Evolutionary conservation across 2,888 invertebrate species (phyloP).

Genomic region (Drosophila colorata): DNA sequence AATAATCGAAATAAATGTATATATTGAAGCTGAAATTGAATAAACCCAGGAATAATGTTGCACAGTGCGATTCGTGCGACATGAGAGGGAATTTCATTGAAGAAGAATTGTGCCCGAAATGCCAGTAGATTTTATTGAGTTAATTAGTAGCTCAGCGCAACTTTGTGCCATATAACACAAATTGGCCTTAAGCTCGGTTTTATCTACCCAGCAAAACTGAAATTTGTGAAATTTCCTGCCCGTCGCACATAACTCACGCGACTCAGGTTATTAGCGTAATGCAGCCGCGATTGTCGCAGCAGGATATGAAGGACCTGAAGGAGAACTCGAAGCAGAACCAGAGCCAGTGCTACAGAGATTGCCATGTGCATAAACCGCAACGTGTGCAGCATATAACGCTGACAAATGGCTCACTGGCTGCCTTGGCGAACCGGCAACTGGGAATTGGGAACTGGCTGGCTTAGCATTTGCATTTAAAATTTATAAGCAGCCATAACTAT

Average conservation of each 20-base stretch:
- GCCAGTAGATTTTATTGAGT: conserved; percentile 20
- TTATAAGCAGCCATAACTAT: conserved; percentile 77
- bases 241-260: conserved; percentile 67
- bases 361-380: conserved; percentile 75
- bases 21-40: background rate
- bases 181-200: conserved; percentile 38
- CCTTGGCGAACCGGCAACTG: conserved; percentile 42
- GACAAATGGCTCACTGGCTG: conserved; percentile 67
- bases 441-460: conserved; percentile 45
- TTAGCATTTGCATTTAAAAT: conserved; percentile 78
- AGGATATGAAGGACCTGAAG: conserved; percentile 18
- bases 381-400: conserved; percentile 77
- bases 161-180: conserved; percentile 17
- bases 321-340: conserved; percentile 13
- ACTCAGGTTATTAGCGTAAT: conserved; percentile 78
- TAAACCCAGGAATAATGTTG: background rate
- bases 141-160: conserved; percentile 50
- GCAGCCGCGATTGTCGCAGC: conserved; percentile 73
- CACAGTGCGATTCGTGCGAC: background rate
- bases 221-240: conserved; percentile 40
- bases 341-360: conserved; percentile 55
- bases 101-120: background rate
- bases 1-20: too few relatives aligned
- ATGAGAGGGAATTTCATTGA: background rate
- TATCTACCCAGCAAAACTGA: conserved; percentile 29